Conservation (phyloP, 37 sponge, comb jelly and placozoan species). For the Chondrosia reniformis region DNA sequence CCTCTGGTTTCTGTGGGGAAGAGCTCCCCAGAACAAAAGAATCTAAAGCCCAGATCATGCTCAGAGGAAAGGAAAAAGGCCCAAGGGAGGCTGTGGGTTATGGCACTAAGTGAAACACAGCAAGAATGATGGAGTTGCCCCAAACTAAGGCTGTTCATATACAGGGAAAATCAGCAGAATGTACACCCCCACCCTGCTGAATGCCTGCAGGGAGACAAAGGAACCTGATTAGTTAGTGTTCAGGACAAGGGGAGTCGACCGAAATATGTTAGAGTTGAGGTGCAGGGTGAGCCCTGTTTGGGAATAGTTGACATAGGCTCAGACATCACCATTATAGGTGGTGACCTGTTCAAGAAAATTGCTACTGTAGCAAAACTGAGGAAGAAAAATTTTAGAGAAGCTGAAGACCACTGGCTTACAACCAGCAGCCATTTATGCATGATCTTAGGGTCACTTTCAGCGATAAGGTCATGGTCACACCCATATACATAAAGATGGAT, state of each 20-base stretch:
- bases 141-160: no score
- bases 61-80: no score
- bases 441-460: conserved; percentile 29
- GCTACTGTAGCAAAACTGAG: conserved; percentile 10
- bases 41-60: no score
- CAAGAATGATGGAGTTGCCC: no score
- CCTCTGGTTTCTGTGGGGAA: no score
- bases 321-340: conserved; percentile 18
- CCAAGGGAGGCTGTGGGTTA: no score
- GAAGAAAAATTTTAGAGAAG: conserved; percentile 6
- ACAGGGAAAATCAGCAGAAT: no score
- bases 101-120: no score
- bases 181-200: no score
- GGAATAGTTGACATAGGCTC: conserved; percentile 23
- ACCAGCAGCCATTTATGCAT: conserved; percentile 20
- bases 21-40: no score
- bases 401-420: conserved; percentile 26
- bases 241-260: conserved; percentile 2
- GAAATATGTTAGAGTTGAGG: background rate
- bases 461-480: conserved; percentile 26
- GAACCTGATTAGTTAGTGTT: background rate
- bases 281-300: conserved; percentile 10
- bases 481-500: conserved; percentile 44
- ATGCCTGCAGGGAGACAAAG: no score
- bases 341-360: background rate